These are phyloP conservation scores for Pachyuromys duprasi DNA, from an alignment of 2,797 vertebrate genomes.

Conservation along the genomic window DNA sequence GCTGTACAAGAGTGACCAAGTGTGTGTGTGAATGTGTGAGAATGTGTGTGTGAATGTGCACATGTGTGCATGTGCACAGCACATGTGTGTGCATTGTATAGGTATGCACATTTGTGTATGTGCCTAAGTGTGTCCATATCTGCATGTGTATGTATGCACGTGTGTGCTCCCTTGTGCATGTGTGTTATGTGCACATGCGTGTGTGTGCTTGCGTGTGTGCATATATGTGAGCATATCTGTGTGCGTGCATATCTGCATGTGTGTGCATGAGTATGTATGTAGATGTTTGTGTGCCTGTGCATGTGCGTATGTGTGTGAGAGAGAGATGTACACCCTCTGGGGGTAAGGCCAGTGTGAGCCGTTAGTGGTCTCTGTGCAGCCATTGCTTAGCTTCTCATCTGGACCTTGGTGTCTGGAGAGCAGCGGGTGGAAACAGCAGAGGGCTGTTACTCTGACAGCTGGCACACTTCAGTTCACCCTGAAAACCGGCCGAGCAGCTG, in stretches of 20 bases:
- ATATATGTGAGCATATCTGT: background rate
- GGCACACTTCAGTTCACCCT: background rate
- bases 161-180: background rate
- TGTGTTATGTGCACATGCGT: background rate
- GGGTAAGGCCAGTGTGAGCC: background rate
- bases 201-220: background rate
- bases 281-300: background rate
- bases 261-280: background rate
- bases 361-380: background rate
- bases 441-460: background rate
- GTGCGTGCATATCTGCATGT: background rate
- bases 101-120: fast-evolving
- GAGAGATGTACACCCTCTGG: background rate
- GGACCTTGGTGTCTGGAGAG: background rate
- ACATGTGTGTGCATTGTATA: background rate
- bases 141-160: fast-evolving
- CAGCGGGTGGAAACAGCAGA: background rate
- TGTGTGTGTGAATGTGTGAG: background rate
- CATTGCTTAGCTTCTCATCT: background rate
- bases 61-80: no score
- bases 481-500: background rate
- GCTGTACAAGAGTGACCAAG: background rate
- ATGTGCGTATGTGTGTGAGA: background rate
- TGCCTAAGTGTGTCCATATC: background rate
- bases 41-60: no score